Evolutionary conservation across 64 coral and sea anemone genomes (phyloP).

Genomic region (Orbicella faveolata): DNA sequence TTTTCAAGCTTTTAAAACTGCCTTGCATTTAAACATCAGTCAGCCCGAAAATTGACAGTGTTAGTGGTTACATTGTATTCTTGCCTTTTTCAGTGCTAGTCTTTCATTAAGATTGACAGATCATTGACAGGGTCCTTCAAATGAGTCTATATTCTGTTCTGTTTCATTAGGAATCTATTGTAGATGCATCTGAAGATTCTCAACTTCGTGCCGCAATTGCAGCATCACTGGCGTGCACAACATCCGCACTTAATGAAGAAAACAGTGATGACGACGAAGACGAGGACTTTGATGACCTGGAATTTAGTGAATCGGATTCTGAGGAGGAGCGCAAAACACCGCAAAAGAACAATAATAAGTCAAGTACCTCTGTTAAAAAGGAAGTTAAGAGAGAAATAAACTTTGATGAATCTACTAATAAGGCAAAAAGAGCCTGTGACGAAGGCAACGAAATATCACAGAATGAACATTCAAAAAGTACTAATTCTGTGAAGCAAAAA

Average conservation of each 20-base stretch:
- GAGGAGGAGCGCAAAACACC: slow-evolving; percentile 48
- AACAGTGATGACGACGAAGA: slow-evolving; percentile 53
- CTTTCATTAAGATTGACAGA: too few relatives aligned
- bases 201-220: slow-evolving; percentile 96
- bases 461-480: slow-evolving; percentile 14
- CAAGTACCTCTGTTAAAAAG: not conserved
- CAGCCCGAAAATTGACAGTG: too few relatives aligned
- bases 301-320: slow-evolving; percentile 83
- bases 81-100: too few relatives aligned
- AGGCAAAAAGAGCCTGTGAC: not conserved
- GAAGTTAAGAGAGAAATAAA: slow-evolving; percentile 29
- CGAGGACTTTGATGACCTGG: slow-evolving; percentile 65
- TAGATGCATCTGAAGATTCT: slow-evolving; percentile 98
- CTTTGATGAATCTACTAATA: slow-evolving; percentile 8
- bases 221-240: slow-evolving; percentile 82
- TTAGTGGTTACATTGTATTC: too few relatives aligned
- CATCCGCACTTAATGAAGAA: slow-evolving; percentile 26
- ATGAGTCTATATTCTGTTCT: not conserved
- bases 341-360: slow-evolving; percentile 24
- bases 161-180: slow-evolving; percentile 72
- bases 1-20: too few relatives aligned
- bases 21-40: too few relatives aligned
- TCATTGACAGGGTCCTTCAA: too few relatives aligned
- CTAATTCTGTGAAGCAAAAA: not conserved
- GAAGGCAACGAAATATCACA: not conserved